These are phyloP conservation scores for Spea hammondii DNA, from an alignment of 2,797 vertebrate genomes.

Conservation along the genomic window DNA sequence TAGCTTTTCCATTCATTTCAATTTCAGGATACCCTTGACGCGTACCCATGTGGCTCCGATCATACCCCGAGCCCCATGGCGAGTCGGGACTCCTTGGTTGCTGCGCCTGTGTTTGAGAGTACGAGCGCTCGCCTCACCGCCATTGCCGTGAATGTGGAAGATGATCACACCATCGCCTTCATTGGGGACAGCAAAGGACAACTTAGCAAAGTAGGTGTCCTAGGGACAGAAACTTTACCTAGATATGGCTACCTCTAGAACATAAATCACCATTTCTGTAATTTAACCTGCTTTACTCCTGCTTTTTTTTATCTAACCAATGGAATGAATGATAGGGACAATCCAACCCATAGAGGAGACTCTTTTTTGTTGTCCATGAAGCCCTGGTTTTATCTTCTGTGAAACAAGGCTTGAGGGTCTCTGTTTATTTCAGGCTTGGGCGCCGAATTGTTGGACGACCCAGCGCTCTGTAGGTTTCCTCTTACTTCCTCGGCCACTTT, in stretches of 20 bases:
- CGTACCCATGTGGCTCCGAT: slow-evolving; percentile 95
- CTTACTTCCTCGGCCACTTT: too few relatives aligned
- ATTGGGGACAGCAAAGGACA: slow-evolving; percentile 89
- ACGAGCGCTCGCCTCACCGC: slow-evolving; percentile 83
- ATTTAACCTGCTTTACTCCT: neutral
- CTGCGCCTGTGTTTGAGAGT: slow-evolving; percentile 81
- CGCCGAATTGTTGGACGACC: too few relatives aligned
- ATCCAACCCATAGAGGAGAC: too few relatives aligned
- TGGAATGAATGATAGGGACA: too few relatives aligned
- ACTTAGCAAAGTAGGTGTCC: slow-evolving; percentile 82
- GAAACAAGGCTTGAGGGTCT: too few relatives aligned
- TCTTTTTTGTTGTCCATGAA: too few relatives aligned
- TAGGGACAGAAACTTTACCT: neutral
- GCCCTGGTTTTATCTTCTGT: too few relatives aligned
- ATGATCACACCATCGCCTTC: slow-evolving; percentile 85
- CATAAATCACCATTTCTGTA: neutral
- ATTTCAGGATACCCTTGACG: slow-evolving; percentile 85
- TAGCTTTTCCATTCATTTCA: slow-evolving; percentile 4
- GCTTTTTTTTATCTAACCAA: too few relatives aligned
- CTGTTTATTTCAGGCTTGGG: too few relatives aligned
- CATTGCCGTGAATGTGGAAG: slow-evolving; percentile 83
- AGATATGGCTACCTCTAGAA: neutral
- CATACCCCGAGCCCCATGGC: slow-evolving; percentile 98
- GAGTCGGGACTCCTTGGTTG: slow-evolving; percentile 79
- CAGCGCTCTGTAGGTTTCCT: too few relatives aligned